Percentiles rank a stretch among this genome's conserved stretches.
phyloP scores from a whole-genome alignment of 2,113 vertebrate genomes.

The Eira barbara region DNA sequence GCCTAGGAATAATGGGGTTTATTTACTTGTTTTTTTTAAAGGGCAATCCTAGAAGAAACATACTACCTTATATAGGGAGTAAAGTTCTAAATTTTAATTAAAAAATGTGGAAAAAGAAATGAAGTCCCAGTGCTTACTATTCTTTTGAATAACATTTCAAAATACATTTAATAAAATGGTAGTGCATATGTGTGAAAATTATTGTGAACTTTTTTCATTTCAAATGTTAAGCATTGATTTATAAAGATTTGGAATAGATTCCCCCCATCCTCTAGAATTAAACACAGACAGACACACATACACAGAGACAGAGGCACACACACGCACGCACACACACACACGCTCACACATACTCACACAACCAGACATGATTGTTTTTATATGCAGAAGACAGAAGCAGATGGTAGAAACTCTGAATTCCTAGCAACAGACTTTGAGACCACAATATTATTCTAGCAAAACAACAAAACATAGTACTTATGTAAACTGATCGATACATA shows the following conservation, averaged over 20 bases:
- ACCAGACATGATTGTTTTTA: conserved; percentile 54
- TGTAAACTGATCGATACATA: conserved; percentile 59
- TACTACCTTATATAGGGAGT: background rate
- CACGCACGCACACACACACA: background rate
- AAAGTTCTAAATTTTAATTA: background rate
- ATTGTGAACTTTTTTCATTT: background rate
- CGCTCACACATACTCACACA: background rate
- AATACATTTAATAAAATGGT: background rate
- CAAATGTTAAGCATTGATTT: background rate
- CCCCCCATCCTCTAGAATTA: background rate
- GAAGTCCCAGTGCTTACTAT: background rate
- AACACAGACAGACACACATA: background rate
- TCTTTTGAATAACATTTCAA: background rate
- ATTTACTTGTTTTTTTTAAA: background rate
- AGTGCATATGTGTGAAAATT: background rate
- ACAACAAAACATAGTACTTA: conserved; percentile 56
- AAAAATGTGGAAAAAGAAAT: background rate
- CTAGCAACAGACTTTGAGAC: conserved; percentile 58
- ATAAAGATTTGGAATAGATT: background rate
- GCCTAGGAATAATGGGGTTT: background rate
- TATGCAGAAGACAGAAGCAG: conserved; percentile 58
- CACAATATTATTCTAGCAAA: conserved; percentile 67
- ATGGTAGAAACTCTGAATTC: conserved; percentile 66
- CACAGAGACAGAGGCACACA: background rate
- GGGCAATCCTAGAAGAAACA: background rate